These are phyloP conservation scores for Egretta garzetta DNA, from an alignment of 2,113 vertebrate genomes.

Conservation along the genomic window DNA sequence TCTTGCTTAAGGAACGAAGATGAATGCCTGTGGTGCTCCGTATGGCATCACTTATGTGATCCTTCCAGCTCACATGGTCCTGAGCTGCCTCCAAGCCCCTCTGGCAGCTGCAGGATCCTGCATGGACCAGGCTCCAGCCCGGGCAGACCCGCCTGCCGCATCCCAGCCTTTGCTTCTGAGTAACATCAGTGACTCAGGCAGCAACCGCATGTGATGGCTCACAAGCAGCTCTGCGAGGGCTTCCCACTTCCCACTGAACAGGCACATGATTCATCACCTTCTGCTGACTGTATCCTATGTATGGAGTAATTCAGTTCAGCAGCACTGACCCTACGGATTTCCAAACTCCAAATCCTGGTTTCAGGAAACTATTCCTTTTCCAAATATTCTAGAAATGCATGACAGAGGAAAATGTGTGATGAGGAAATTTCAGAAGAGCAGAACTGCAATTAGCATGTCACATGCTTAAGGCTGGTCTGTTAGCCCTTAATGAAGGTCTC, in stretches of 20 bases:
- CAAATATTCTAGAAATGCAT: background rate
- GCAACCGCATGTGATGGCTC: background rate
- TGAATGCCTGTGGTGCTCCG: background rate
- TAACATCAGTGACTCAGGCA: background rate
- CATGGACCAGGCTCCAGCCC: background rate
- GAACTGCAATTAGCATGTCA: background rate
- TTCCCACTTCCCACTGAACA: background rate
- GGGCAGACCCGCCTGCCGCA: accelerated
- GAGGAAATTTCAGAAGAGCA: background rate
- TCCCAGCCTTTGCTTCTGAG: background rate
- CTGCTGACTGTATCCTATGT: background rate
- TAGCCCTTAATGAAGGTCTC: background rate
- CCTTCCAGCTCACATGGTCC: accelerated
- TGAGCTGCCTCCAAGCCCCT: background rate
- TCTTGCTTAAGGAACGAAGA: background rate
- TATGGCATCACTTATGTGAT: accelerated
- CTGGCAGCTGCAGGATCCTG: background rate
- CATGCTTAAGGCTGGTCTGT: background rate
- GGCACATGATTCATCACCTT: background rate
- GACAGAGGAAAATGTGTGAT: background rate
- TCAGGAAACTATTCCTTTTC: background rate
- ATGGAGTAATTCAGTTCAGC: background rate
- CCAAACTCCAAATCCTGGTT: background rate
- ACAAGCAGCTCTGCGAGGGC: background rate
- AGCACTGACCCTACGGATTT: background rate